Evolutionary conservation across 2,113 vertebrate genomes (phyloP).

Genomic region (Phoenicopterus ruber): DNA sequence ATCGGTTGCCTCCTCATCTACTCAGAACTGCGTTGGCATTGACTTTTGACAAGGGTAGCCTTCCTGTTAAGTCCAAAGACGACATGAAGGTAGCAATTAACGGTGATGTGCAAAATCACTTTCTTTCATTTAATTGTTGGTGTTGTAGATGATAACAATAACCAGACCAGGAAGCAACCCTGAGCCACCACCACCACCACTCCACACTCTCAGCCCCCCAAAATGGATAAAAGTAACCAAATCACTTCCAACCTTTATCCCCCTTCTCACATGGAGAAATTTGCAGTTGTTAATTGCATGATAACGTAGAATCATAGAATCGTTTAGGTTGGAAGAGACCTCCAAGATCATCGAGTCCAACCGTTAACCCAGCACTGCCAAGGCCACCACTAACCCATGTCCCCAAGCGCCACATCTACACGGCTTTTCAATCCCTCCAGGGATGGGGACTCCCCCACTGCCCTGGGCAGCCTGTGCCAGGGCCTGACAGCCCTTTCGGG

Average conservation of each 20-base stretch:
- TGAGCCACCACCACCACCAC: neutral
- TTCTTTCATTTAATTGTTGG: neutral
- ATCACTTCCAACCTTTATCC: neutral
- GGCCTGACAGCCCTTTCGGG: too few relatives aligned
- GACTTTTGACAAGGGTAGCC: neutral
- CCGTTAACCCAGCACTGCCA: too few relatives aligned
- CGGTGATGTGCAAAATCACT: neutral
- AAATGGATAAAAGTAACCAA: neutral
- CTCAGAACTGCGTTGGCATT: neutral
- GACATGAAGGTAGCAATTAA: neutral
- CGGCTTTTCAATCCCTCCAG: too few relatives aligned
- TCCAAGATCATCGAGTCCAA: too few relatives aligned
- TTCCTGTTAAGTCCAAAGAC: neutral
- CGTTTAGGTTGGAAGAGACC: too few relatives aligned
- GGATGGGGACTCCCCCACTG: too few relatives aligned
- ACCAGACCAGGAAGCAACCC: neutral
- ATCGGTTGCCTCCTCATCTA: neutral
- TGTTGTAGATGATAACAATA: accelerated
- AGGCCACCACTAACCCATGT: too few relatives aligned
- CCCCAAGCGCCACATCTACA: too few relatives aligned
- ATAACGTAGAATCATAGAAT: too few relatives aligned
- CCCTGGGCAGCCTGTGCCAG: too few relatives aligned
- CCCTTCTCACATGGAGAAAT: accelerated
- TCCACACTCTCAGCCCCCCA: neutral
- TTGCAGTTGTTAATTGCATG: neutral